These are phyloP conservation scores for Luperina testacea DNA, from an alignment of 2,888 invertebrate genomes.

Conservation along the genomic window DNA sequence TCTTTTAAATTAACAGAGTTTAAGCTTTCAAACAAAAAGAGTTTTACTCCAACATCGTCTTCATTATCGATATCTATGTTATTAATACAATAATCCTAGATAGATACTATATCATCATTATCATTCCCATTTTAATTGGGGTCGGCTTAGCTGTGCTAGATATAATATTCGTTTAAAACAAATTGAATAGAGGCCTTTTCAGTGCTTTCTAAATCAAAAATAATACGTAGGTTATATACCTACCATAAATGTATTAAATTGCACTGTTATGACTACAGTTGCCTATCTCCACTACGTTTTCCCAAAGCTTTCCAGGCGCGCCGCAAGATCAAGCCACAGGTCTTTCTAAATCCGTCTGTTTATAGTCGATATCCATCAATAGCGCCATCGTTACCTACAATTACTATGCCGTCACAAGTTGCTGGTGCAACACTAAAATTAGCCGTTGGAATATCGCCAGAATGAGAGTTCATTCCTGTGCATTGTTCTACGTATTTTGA, in stretches of 20 bases:
- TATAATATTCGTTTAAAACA: not conserved
- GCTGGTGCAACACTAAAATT: slow-evolving; percentile 45
- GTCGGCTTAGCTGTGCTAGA: not conserved
- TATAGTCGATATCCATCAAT: slow-evolving; percentile 15
- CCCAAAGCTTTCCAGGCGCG: slow-evolving; percentile 3
- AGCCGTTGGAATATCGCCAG: slow-evolving; percentile 51
- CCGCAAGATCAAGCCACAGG: slow-evolving; percentile 26
- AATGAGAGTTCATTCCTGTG: slow-evolving; percentile 21
- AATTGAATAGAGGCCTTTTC: not conserved
- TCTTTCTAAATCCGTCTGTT: slow-evolving; percentile 22
- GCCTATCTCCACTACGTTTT: slow-evolving; percentile 5
- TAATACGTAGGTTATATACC: not conserved
- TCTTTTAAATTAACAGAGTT: not conserved
- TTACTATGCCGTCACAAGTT: slow-evolving; percentile 13
- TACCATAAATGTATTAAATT: not conserved
- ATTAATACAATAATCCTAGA: not conserved
- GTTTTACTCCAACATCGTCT: not conserved
- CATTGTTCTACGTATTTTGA: slow-evolving; percentile 36
- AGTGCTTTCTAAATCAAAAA: not conserved
- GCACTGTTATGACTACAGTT: not conserved
- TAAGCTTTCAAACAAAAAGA: not conserved
- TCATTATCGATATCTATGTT: not conserved
- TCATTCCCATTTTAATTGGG: not conserved
- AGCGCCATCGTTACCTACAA: slow-evolving; percentile 13
- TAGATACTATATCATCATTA: not conserved